Base-by-base conservation (phyloP, 1,140 invertebrate genomes). In the Meloidogyne floridensis region DNA sequence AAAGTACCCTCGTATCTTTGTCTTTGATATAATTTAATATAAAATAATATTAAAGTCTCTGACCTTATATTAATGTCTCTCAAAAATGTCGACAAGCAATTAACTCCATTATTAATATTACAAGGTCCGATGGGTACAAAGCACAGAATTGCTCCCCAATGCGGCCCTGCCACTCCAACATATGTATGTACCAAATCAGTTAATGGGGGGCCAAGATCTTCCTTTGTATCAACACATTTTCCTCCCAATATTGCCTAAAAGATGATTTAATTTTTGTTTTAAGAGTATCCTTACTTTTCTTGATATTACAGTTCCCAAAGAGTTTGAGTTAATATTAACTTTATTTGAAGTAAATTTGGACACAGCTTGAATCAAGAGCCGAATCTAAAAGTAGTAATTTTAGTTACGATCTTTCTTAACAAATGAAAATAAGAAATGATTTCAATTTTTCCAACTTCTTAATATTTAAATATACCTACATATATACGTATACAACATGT, bases 281-380 rank as follows among this genome's bases (percentile, higher is more conserved):
- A 13, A n/a, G 20, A 10, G 1, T 15, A 53, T 32, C 32, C 77
- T n/a, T 2, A 73, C 79, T 78, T 85, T 85, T 73, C 84, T 18
- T 11, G 82, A 65, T n/a, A 85, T 80, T 18, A 84, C 59, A 47
- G 15, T 47, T n/a, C 84, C 84, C 75, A 86, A 75, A 0, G 80
- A 83, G 69, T 84, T 86, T 32, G 81, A 84, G 6, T 86, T 73
- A 15, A 85, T 81, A 69, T 85, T 76, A 3, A 85, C 82, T 43
- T 47, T n/a, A 53, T 78, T 84, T 51, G 75, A 70, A 4, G 84
- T 86, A 72, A 82, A 85, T 72, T 86, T 20, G 20, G 59, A 43
- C 18, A 85, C 84, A 18, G 84, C 82, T 71, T 56, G 42, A n/a
- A 85, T 85, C 42, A 86, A 59, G n/a, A 83, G 42, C n/a, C 84